Base-by-base conservation (phyloP, 1,140 invertebrate genomes). In the Drosophila varians region DNA sequence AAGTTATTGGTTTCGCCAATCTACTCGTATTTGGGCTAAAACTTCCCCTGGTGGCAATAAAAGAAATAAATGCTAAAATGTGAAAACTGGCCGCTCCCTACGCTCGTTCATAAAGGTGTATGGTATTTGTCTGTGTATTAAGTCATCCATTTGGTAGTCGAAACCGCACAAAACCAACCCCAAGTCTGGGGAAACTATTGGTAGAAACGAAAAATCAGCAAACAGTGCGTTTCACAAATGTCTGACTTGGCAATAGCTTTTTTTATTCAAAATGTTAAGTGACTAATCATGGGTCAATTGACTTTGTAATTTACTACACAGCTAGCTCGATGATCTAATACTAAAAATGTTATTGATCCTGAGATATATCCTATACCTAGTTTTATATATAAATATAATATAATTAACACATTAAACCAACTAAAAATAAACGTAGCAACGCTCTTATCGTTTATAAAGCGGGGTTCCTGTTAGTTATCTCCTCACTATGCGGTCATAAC, bases 11-110 rank as follows among this genome's bases (percentile, higher is more conserved):
- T 43, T 62, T 65, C 36, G 45, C 60, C 62, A 66, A 66, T 66
- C 62, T 66, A 42, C 38, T 42, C 38, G 38, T 42, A 66, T 66
- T 66, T 65, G 16, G 62, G 62, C 62, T 66, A 65, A 66, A 66
- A 66, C 62, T 66, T 66, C 61, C 62, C 62, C 61, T 47, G 60
- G 40, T 61, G 60, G 56, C 62, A 53, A 52, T 53, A 42, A 66
- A 43, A 49, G 36, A 66, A 66, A 65, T 66, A 66, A 52, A 66
- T 66, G 61, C 25, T 52, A 53, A 65, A 66, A 66, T 66, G 62
- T 65, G 62, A 66, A 66, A 66, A 65, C 46, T 43, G 61, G 61
- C 60, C 62, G 62, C 62, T 66, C 62, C 62, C 61, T 52, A 66
- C 34, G 45, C 49, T 64, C 23, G 31, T 65, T 45, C 25, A n/a